Evolutionary conservation across 2,797 vertebrate species (phyloP).

Genomic region (Pelochelys cantorii): DNA sequence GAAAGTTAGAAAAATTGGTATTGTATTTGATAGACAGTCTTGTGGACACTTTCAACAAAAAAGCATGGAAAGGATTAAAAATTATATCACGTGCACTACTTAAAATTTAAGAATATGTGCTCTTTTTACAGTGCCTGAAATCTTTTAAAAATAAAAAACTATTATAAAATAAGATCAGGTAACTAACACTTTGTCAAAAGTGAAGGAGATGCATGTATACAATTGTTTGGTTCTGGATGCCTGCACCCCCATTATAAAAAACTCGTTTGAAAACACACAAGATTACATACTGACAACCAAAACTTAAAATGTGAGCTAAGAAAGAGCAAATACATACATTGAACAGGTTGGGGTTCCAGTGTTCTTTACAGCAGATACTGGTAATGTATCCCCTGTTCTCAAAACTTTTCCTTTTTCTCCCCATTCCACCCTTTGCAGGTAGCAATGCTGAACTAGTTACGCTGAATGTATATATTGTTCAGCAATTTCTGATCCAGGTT

Average conservation of each 20-base stretch:
- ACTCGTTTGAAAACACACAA: constrained; percentile 9
- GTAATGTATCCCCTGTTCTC: not conserved
- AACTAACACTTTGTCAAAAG: constrained; percentile 79
- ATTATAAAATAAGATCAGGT: constrained; percentile 81
- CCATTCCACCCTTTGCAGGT: constrained; percentile 25
- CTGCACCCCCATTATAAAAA: constrained; percentile 81
- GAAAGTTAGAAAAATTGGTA: constrained; percentile 69
- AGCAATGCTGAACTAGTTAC: constrained; percentile 48
- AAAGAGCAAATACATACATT: constrained; percentile 55
- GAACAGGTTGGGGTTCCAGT: constrained; percentile 33
- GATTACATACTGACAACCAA: constrained; percentile 46
- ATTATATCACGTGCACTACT: constrained; percentile 70
- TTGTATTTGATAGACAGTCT: constrained; percentile 34
- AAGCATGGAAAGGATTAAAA: constrained; percentile 78
- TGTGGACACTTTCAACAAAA: constrained; percentile 54
- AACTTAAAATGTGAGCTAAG: constrained; percentile 6
- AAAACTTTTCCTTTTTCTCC: constrained; percentile 11
- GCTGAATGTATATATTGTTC: constrained; percentile 39
- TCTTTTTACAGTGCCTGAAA: constrained; percentile 72
- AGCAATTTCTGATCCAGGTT: constrained; percentile 52
- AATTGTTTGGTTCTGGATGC: constrained; percentile 77
- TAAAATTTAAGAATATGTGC: constrained; percentile 73
- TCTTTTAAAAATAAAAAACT: constrained; percentile 81
- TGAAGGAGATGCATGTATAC: constrained; percentile 73
- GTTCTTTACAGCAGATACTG: constrained; percentile 47